These are phyloP conservation scores for Poecilia velifera DNA, from an alignment of 2,797 vertebrate genomes.

Conservation along the genomic window DNA sequence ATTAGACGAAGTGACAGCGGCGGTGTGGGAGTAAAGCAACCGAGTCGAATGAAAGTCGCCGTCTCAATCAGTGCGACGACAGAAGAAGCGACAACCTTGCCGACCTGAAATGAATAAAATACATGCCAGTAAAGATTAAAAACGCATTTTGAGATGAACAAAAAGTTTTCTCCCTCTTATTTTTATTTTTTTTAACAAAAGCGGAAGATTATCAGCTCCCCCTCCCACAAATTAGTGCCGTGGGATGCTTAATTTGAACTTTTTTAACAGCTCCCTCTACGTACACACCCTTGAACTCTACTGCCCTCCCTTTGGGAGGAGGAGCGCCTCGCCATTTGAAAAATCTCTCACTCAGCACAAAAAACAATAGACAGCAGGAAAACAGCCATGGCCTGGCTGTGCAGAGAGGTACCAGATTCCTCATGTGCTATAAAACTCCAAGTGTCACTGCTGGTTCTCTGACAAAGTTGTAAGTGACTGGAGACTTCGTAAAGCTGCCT, in stretches of 20 bases:
- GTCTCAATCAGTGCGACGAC: conserved; percentile 19
- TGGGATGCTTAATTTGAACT: neutral
- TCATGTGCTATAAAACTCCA: neutral
- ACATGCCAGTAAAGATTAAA: neutral
- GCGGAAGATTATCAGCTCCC: neutral
- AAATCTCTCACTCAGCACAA: neutral
- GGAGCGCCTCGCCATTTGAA: neutral
- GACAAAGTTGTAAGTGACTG: conserved; percentile 7
- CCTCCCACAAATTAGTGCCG: neutral
- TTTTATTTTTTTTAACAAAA: neutral
- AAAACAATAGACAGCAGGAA: conserved; percentile 7
- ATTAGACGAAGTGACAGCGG: conserved; percentile 30
- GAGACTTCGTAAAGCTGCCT: neutral
- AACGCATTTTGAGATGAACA: neutral
- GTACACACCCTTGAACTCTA: neutral
- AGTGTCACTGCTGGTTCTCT: neutral
- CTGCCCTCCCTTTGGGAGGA: neutral
- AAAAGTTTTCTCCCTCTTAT: neutral
- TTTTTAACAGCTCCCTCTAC: neutral
- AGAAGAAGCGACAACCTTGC: conserved; percentile 17
- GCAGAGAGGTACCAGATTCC: conserved; percentile 10
- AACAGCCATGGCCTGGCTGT: neutral
- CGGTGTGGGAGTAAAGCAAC: conserved; percentile 50
- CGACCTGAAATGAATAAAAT: conserved; percentile 19
- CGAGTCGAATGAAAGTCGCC: conserved; percentile 19